These are phyloP conservation scores for Leucoma salicis DNA, from an alignment of 2,888 invertebrate species.

Conservation along the genomic window DNA sequence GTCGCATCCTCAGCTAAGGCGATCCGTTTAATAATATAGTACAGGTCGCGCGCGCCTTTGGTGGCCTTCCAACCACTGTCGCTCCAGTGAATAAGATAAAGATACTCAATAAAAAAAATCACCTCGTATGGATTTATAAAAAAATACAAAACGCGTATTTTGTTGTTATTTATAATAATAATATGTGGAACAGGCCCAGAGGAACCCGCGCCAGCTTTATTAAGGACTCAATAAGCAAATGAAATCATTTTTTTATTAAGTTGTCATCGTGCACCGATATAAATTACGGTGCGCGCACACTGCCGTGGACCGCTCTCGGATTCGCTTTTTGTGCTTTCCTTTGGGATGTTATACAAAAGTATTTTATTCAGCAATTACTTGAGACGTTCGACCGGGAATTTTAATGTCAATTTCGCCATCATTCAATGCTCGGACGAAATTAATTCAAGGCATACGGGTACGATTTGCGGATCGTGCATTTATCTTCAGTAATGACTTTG, in stretches of 20 bases:
- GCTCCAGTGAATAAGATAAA: conserved; percentile 32
- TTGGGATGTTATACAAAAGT: conserved; percentile 77
- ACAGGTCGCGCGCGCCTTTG: conserved; percentile 50
- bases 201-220: conserved; percentile 68
- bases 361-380: conserved; percentile 82
- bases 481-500: conserved; percentile 72
- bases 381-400: conserved; percentile 75
- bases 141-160: conserved; percentile 62
- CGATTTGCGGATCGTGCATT: conserved; percentile 50
- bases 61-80: conserved; percentile 57
- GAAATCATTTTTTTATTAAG: conserved; percentile 82
- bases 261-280: conserved; percentile 78
- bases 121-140: conserved; percentile 49
- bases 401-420: conserved; percentile 80
- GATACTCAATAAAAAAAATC: conserved; percentile 44
- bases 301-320: conserved; percentile 47
- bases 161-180: conserved; percentile 71
- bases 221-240: conserved; percentile 82
- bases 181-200: conserved; percentile 59
- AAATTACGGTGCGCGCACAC: conserved; percentile 70
- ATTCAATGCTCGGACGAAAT: conserved; percentile 75
- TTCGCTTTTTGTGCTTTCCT: conserved; percentile 73
- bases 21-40: conserved; percentile 46
- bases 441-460: conserved; percentile 67
- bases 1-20: conserved; percentile 48